A percentile compares a stretch with the other conserved stretches of the same genome.
These are phyloP conservation scores for Eupithecia dodoneata DNA, from an alignment of 2,888 invertebrate species.

Conservation along the genomic window DNA sequence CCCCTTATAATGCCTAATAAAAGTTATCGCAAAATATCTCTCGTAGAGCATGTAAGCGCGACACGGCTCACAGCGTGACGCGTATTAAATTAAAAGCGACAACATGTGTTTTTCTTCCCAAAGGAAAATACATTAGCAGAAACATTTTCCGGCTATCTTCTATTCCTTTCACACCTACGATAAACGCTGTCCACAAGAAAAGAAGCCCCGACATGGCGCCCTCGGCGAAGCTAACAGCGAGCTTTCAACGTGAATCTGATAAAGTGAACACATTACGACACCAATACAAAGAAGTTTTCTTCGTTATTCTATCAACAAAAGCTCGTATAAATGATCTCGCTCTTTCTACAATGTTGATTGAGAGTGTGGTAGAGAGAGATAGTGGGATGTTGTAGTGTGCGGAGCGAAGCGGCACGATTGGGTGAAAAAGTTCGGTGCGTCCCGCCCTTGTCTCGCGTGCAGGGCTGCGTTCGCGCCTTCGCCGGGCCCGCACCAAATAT, in stretches of 20 bases:
- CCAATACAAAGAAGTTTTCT: conserved; percentile 80
- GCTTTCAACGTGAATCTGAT: conserved; percentile 84
- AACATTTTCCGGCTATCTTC: conserved; percentile 72
- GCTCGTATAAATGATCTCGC: conserved; percentile 49
- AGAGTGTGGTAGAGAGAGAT: conserved; percentile 58
- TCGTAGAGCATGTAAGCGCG: conserved; percentile 52
- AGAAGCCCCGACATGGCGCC: conserved; percentile 67
- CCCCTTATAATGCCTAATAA: conserved; percentile 40
- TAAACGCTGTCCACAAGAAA: conserved; percentile 46
- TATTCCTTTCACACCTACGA: conserved; percentile 58
- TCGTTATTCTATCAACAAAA: conserved; percentile 62
- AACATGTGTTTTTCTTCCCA: conserved; percentile 84
- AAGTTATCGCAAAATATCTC: conserved; percentile 43
- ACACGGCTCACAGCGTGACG: conserved; percentile 79
- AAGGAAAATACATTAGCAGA: conserved; percentile 83
- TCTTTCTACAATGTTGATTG: conserved; percentile 47
- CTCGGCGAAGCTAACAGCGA: conserved; percentile 75
- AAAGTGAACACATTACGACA: conserved; percentile 81
- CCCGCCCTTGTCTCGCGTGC: conserved; percentile 70
- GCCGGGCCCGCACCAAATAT: conserved; percentile 66
- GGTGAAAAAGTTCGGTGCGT: conserved; percentile 72
- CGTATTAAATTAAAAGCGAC: conserved; percentile 84
- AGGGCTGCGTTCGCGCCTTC: conserved; percentile 78
- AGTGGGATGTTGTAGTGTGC: conserved; percentile 44
- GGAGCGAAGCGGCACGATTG: conserved; percentile 64